A percentile compares a stretch with the other conserved stretches of the same genome.
These are phyloP conservation scores for Rhodinocichla rosea DNA, from an alignment of 2,113 vertebrate genomes.

Conservation along the genomic window DNA sequence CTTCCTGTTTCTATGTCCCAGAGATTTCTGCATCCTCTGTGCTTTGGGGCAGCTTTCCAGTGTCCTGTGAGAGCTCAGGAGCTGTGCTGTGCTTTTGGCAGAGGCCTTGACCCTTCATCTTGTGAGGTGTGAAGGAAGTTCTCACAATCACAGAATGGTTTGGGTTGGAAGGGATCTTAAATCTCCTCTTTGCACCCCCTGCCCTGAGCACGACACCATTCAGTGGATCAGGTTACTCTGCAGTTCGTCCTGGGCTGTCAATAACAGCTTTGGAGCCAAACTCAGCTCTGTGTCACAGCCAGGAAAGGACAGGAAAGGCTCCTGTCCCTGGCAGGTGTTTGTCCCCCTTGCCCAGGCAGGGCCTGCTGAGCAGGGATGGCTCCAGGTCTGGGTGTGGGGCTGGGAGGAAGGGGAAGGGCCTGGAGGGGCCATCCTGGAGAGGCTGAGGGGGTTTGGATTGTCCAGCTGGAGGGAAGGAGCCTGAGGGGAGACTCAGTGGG, in stretches of 20 bases:
- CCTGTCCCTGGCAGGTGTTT: background rate
- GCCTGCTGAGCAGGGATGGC: background rate
- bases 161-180: background rate
- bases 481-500: background rate
- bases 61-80: background rate
- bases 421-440: rapidly evolving
- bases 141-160: rapidly evolving
- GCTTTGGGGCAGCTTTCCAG: background rate
- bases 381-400: background rate
- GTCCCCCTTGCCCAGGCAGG: background rate
- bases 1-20: background rate
- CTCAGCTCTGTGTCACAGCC: rapidly evolving
- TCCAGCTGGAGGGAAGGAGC: background rate
- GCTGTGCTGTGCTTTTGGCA: background rate
- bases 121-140: background rate
- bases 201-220: background rate
- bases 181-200: background rate
- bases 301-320: background rate
- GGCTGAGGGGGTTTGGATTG: background rate
- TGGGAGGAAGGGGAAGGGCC: background rate
- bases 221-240: background rate
- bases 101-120: background rate
- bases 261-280: background rate
- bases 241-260: background rate
- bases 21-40: rapidly evolving